Evolutionary conservation across 2,888 invertebrate species (phyloP).

Genomic region (Apotomis betuletana): DNA sequence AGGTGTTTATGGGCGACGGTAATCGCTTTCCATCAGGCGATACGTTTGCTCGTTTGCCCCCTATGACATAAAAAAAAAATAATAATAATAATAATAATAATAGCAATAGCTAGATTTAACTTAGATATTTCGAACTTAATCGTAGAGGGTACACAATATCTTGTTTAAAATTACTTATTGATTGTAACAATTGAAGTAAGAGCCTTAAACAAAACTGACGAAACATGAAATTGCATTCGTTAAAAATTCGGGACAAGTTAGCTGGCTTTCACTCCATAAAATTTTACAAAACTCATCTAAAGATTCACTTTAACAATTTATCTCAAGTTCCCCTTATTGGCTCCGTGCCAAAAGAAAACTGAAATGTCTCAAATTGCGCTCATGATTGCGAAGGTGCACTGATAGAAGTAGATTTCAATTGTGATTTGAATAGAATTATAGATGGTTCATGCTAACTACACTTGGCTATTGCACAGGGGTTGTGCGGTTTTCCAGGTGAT

Average conservation of each 20-base stretch:
- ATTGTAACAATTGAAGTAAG: background rate
- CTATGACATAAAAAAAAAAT: too few species aligned
- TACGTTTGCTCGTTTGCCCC: too few species aligned
- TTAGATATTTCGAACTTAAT: too few species aligned
- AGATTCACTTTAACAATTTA: constrained; percentile 16
- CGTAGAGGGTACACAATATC: too few species aligned
- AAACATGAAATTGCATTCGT: constrained; percentile 1
- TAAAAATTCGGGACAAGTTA: constrained; percentile 3
- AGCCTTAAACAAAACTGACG: background rate
- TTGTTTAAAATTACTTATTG: too few species aligned
- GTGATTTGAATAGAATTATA: constrained; percentile 8
- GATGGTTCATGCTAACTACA: constrained; percentile 3
- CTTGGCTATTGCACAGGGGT: background rate
- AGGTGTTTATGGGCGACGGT: too few species aligned
- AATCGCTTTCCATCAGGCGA: too few species aligned
- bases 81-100: too few species aligned
- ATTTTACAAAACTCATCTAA: constrained; percentile 10
- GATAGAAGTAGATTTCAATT: background rate
- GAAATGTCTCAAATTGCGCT: constrained; percentile 17
- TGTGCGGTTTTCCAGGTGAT: constrained; percentile 19
- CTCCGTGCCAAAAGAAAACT: constrained; percentile 21
- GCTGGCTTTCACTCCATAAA: constrained; percentile 1
- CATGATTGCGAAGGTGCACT: constrained; percentile 3
- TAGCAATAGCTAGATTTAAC: too few species aligned
- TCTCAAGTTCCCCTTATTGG: constrained; percentile 14